Percentiles rank a stretch among this genome's conserved stretches.
Evolutionary conservation across 92 coral and sea anemone genomes (phyloP).

Genomic region (Parazoanthus darwini): DNA sequence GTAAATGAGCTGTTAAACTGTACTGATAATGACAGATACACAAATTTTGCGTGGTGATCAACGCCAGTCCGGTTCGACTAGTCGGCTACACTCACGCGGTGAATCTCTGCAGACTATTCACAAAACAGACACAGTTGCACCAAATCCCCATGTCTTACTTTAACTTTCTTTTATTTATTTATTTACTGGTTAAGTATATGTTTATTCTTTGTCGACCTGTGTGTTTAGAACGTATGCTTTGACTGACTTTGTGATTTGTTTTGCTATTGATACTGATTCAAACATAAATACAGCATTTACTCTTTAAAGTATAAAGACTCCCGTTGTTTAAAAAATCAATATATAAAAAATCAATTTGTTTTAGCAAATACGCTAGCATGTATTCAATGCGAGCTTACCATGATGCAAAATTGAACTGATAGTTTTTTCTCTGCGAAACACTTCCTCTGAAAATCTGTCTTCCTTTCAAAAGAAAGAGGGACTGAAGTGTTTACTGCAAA

Average conservation of each 20-base stretch:
- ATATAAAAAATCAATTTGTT: too few relatives aligned
- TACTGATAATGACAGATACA: slow-evolving; percentile 2
- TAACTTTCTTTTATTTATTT: too few relatives aligned
- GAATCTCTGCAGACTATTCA: not conserved
- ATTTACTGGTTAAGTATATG: not conserved
- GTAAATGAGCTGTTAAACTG: slow-evolving; percentile 29
- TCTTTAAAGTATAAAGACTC: not conserved
- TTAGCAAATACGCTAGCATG: too few relatives aligned
- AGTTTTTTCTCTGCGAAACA: not conserved
- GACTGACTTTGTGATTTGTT: not conserved
- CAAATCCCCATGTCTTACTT: too few relatives aligned
- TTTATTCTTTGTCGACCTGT: not conserved
- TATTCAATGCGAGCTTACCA: not conserved
- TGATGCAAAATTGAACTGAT: not conserved
- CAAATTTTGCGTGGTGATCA: not conserved
- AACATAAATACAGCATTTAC: not conserved
- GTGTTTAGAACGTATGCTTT: not conserved
- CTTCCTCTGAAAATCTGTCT: not conserved
- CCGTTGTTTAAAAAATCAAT: too few relatives aligned
- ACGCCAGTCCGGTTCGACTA: not conserved
- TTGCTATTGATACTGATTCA: not conserved
- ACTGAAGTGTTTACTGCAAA: not conserved
- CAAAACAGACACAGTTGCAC: not conserved
- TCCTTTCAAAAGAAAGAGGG: not conserved
- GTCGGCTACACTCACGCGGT: not conserved